Conservation (phyloP, 2,888 invertebrate species). For the Glyphotaelius pellucidus region DNA sequence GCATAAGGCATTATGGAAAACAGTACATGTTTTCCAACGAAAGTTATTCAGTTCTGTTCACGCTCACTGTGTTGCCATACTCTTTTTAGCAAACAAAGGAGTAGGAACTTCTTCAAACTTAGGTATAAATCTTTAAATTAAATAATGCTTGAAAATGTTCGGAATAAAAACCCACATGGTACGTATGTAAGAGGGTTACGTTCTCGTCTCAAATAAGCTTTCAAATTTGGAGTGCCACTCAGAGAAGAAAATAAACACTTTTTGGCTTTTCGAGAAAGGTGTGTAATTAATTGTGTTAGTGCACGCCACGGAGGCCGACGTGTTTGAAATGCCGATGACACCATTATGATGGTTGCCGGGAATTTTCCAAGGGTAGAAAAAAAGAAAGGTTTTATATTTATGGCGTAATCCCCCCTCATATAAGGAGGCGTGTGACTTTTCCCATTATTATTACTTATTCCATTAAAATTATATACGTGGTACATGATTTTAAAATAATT, state of each 20-base stretch:
- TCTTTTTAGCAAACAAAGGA: neutral
- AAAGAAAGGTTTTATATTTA: neutral
- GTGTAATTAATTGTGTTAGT: slow-evolving; percentile 55
- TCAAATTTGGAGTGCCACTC: neutral
- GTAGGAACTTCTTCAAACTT: neutral
- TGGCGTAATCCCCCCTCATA: neutral
- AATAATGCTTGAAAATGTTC: neutral
- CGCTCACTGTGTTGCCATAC: neutral
- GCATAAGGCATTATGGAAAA: neutral
- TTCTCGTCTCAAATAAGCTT: neutral
- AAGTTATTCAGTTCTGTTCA: neutral
- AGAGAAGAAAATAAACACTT: neutral
- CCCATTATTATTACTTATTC: neutral
- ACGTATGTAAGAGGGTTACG: neutral
- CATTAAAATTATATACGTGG: too few relatives aligned
- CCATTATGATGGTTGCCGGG: slow-evolving; percentile 38
- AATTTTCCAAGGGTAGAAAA: neutral
- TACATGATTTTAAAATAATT: neutral
- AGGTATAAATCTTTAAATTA: slow-evolving; percentile 2
- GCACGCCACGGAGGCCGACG: slow-evolving; percentile 50
- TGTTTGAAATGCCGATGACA: slow-evolving; percentile 58
- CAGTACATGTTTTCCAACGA: neutral
- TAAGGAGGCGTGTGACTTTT: neutral
- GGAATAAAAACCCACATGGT: neutral
- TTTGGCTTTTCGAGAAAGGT: neutral